A percentile compares a stretch with the other conserved stretches of the same genome.
Conservation (phyloP, 2,113 vertebrate genomes). For the Corythornis madagascariensis region DNA sequence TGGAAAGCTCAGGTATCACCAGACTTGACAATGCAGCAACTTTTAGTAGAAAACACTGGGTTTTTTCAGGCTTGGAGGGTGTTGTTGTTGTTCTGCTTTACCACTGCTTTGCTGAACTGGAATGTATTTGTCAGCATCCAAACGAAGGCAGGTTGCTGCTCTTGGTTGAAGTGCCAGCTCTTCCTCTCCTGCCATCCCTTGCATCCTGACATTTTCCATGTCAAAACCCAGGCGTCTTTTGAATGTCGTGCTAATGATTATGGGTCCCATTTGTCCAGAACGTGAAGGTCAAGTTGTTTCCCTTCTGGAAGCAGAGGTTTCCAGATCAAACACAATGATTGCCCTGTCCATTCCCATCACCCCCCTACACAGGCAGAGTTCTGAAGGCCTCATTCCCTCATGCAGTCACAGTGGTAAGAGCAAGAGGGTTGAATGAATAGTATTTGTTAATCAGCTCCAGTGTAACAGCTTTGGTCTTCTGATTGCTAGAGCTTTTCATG, state of each 20-base stretch:
- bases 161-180: not conserved
- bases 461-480: not conserved
- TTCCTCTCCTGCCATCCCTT: not conserved
- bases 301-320: not conserved
- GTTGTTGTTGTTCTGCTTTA: not conserved
- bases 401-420: not conserved
- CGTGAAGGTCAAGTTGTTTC: not conserved
- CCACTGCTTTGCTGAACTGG: not conserved
- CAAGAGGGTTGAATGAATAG: not conserved
- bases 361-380: not conserved
- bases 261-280: not conserved
- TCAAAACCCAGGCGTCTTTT: not conserved
- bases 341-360: not conserved
- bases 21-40: not conserved
- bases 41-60: not conserved
- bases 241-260: not conserved
- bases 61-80: not conserved
- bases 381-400: not conserved
- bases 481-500: not conserved
- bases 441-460: not conserved
- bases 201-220: not conserved
- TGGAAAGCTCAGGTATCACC: not conserved
- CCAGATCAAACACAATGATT: not conserved
- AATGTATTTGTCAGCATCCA: not conserved
- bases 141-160: not conserved